Conservation (phyloP, 2,888 invertebrate species). For the Scaptomyza reducta region DNA sequence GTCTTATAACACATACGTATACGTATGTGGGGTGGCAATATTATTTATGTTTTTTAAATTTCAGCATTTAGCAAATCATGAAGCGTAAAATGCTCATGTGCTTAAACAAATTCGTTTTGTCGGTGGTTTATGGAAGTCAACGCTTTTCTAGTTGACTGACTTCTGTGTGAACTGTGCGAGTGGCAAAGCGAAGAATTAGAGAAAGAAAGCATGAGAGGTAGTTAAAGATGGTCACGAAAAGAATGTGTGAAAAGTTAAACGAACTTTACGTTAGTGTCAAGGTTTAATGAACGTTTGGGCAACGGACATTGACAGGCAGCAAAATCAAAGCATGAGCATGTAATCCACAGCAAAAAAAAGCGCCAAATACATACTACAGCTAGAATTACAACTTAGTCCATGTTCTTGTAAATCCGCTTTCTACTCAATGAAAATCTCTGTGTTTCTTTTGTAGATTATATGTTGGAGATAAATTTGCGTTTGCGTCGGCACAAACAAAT, state of each 20-base stretch:
- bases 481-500: conserved; percentile 32
- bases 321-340: conserved; percentile 15
- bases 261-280: conserved; percentile 40
- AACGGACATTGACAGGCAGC: conserved; percentile 43
- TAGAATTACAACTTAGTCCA: conserved; percentile 43
- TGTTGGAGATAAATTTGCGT: conserved; percentile 51
- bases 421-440: conserved; percentile 49
- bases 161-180: conserved; percentile 63
- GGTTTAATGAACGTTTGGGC: conserved; percentile 49
- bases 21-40: conserved; percentile 9
- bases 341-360: conserved; percentile 33
- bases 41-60: conserved; percentile 68
- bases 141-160: conserved; percentile 68
- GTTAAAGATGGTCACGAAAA: conserved; percentile 7
- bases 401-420: conserved; percentile 52
- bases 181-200: not conserved
- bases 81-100: conserved; percentile 69
- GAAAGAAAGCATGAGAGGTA: conserved; percentile 1
- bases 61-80: conserved; percentile 61
- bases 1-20: conserved; percentile 40
- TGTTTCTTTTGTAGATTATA: conserved; percentile 42
- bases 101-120: conserved; percentile 48
- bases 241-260: conserved; percentile 50
- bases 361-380: conserved; percentile 38
- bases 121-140: conserved; percentile 68